These are phyloP conservation scores for Cyphomyrus discorhynchus DNA, from an alignment of 2,113 vertebrate species.

Conservation along the genomic window DNA sequence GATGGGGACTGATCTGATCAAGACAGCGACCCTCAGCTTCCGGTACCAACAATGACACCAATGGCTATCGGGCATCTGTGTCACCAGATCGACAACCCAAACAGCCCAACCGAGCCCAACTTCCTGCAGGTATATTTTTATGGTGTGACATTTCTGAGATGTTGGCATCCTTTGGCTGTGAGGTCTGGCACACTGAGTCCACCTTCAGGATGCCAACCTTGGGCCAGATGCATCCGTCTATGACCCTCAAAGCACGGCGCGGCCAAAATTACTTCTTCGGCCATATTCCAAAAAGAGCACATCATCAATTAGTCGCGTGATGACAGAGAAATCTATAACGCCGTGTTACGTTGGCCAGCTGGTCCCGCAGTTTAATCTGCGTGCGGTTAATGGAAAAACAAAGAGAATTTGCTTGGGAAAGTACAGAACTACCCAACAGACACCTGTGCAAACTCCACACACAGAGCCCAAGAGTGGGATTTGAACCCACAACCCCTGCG, in stretches of 20 bases:
- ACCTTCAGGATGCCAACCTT: neutral
- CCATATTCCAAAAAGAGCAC: neutral
- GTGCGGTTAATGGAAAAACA: neutral
- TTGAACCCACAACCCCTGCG: neutral
- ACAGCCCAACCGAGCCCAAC: neutral
- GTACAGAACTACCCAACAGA: neutral
- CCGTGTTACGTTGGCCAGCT: neutral
- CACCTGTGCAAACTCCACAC: neutral
- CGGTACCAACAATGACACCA: neutral
- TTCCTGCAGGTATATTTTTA: neutral
- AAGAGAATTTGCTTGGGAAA: neutral
- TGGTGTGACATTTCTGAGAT: neutral
- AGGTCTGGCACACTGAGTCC: neutral
- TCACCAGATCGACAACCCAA: neutral
- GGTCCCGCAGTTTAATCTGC: neutral
- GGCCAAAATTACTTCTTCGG: neutral
- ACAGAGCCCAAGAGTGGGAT: neutral
- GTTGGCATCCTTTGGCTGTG: neutral
- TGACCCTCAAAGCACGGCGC: neutral
- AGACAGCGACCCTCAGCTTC: neutral
- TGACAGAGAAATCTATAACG: neutral
- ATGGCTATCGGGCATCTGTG: neutral
- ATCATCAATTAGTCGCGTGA: neutral
- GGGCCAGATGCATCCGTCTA: neutral
- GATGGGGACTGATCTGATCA: neutral